Conservation (phyloP, 2,797 vertebrate genomes). For the Balearica regulorum region DNA sequence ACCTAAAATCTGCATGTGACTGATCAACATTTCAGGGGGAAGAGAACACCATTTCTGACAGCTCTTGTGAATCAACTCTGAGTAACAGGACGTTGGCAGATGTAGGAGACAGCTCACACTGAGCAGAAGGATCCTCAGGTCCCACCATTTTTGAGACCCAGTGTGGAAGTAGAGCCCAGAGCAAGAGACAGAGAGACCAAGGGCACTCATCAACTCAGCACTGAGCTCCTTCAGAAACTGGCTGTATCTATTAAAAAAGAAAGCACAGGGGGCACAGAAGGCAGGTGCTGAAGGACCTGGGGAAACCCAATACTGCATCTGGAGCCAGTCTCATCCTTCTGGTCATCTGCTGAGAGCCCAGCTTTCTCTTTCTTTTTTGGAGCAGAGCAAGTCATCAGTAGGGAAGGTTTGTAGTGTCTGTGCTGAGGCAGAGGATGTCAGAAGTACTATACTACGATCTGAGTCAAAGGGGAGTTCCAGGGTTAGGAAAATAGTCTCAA, state of each 20-base stretch:
- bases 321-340: background rate
- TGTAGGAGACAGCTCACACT: background rate
- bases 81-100: background rate
- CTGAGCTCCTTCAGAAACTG: background rate
- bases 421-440: background rate
- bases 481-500: background rate
- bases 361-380: background rate
- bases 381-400: background rate
- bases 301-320: background rate
- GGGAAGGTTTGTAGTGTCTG: background rate
- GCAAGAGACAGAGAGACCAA: background rate
- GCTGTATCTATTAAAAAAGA: background rate
- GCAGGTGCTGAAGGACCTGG: background rate
- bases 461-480: background rate
- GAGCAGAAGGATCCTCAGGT: background rate
- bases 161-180: background rate
- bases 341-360: background rate
- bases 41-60: background rate
- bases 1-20: background rate
- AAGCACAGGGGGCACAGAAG: background rate
- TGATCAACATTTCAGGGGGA: background rate
- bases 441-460: background rate
- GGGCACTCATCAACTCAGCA: background rate
- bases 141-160: background rate
- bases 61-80: background rate